Evolutionary conservation across 2,888 invertebrate species (phyloP).

Genomic region (Hydrotaea cyrtoneurina): DNA sequence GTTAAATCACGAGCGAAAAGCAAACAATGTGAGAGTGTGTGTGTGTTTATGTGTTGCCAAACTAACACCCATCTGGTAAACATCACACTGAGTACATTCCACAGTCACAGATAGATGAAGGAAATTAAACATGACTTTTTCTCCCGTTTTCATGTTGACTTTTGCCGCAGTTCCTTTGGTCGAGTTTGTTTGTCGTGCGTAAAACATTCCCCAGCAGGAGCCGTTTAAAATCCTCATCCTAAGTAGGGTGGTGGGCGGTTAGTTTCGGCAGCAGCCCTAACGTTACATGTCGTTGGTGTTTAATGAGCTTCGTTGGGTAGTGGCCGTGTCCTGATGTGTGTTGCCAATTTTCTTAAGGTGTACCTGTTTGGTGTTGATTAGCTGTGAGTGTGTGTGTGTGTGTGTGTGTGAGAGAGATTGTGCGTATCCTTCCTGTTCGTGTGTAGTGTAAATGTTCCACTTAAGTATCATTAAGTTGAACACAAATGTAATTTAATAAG

Average conservation of each 20-base stretch:
- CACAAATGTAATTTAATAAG: constrained; percentile 51
- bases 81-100: neutral
- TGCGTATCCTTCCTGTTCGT: neutral
- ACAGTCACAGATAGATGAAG: neutral
- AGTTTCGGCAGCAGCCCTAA: neutral
- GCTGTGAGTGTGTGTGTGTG: neutral
- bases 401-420: neutral
- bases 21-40: constrained; percentile 11
- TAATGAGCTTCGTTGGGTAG: neutral
- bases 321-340: neutral
- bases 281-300: neutral
- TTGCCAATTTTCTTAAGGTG: constrained; percentile 29
- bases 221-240: neutral
- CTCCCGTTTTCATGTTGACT: neutral
- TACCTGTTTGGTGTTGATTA: neutral
- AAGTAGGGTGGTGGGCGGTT: neutral
- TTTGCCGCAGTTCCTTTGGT: neutral
- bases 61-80: neutral
- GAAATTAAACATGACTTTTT: constrained; percentile 33
- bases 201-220: neutral
- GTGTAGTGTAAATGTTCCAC: constrained; percentile 15
- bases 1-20: constrained; percentile 23
- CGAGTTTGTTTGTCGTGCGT: constrained; percentile 5
- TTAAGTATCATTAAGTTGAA: constrained; percentile 51
- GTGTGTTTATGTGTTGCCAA: neutral